phyloP scores from a whole-genome alignment of 2,888 invertebrate species.

The Lordiphosa fenestrarum region DNA sequence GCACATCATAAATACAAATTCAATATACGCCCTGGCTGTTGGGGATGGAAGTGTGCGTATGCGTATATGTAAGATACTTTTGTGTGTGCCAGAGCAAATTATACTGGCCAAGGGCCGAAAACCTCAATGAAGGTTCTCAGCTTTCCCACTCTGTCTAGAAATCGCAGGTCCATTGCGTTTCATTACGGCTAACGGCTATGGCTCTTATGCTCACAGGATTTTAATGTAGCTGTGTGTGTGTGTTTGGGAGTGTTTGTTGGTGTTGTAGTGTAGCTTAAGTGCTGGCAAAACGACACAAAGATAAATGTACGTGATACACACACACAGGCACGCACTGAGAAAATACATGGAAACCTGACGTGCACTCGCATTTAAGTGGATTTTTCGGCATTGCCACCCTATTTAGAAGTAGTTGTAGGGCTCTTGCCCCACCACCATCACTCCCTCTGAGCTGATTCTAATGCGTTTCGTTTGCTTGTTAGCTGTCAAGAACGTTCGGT shows the following conservation, averaged over 20 bases:
- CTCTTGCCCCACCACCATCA: not conserved
- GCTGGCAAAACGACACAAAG: slow-evolving; percentile 70
- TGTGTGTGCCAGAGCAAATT: slow-evolving; percentile 13
- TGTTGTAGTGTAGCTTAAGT: slow-evolving; percentile 65
- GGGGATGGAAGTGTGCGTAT: slow-evolving; percentile 19
- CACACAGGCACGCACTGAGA: slow-evolving; percentile 10
- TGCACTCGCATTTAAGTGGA: slow-evolving; percentile 65
- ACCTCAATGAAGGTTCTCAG: slow-evolving; percentile 1
- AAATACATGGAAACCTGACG: slow-evolving; percentile 35
- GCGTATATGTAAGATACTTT: slow-evolving; percentile 31
- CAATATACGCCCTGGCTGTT: slow-evolving; percentile 44
- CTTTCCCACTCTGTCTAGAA: slow-evolving; percentile 12
- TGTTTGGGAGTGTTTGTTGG: slow-evolving; percentile 22
- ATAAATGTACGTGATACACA: slow-evolving; percentile 69
- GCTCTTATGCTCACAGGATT: slow-evolving; percentile 43
- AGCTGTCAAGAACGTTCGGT: slow-evolving; percentile 44
- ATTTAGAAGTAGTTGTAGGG: slow-evolving; percentile 31
- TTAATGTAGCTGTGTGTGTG: slow-evolving; percentile 29
- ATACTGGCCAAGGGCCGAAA: slow-evolving; percentile 44
- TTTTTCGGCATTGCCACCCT: slow-evolving; percentile 48
- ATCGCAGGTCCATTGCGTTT: slow-evolving; percentile 69
- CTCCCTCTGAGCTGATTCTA: slow-evolving; percentile 35
- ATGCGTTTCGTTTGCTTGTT: slow-evolving; percentile 50
- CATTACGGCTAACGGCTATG: slow-evolving; percentile 64
- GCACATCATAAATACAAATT: slow-evolving; percentile 70